Base-by-base conservation (phyloP, 1,140 invertebrate genomes). In the Neomicropteryx cornuta region DNA sequence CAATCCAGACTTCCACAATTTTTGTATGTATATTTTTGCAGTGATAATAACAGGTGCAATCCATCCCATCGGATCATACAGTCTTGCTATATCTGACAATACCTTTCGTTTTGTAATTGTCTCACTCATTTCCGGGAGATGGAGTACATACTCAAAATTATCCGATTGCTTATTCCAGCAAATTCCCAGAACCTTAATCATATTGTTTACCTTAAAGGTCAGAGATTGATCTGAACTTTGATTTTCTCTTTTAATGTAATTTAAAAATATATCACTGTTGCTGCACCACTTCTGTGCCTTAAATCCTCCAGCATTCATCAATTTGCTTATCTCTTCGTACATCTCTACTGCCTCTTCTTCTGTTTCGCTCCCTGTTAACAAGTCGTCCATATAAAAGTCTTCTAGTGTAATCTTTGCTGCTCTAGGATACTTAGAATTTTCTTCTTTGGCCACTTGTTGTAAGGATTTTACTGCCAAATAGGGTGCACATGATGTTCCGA, bases 351-450 rank as follows among this genome's bases (percentile, higher is more conserved):
- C 46, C 18, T 49, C 30, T 39, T 53, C 43, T 5, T 46, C 17
- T 11, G 21, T 34, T 33, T 57, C 42, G 10, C 48, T 46, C 21
- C 63, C 62, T n/a, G 52, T 48, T 10, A 68, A 33, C 2, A 62
- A 19, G 42, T 72, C 62, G 34, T 71, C 66, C 1, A 70, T 55
- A 43, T 68, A 71, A 44, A 62, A 64, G 46, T 62, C 53, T 14
- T 41, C 38, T 27, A 33, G 5, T 4, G 60, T 47, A 18, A 46
- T 41, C 41, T 48, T 39, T n/a, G 46, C 36, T 22, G 46, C 52
- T 10, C 28, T n/a, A 20, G 59, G 51, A 51, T 42, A 56, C 1
- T 36, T 34, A 1, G 17, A 4, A 18, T 23, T 42, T 39, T 49
- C 42, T 35, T 58, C 56, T 28, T 17, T 38, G 2, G 46, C 51